Conservation (phyloP, 2,797 vertebrate species). For the Clarias fuscus region DNA sequence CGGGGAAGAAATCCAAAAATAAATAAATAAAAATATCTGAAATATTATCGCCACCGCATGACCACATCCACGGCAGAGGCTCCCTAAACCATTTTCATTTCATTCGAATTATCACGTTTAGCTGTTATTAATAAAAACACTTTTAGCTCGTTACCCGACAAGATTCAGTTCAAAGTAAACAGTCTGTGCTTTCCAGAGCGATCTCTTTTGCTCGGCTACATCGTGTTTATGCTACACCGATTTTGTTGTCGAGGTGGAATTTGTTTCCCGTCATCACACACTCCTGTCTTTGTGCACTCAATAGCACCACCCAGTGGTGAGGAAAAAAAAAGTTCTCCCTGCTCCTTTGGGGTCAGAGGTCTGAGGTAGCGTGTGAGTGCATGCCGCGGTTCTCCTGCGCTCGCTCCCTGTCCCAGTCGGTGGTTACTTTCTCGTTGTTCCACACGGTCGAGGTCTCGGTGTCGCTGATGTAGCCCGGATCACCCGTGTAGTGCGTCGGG, state of each 20-base stretch:
- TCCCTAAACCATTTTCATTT: background rate
- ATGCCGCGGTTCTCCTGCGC: constrained; percentile 5
- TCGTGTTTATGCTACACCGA: background rate
- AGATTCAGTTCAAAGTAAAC: background rate
- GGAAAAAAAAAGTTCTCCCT: background rate
- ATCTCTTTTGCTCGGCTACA: background rate
- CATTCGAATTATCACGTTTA: background rate
- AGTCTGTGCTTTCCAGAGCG: background rate
- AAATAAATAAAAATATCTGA: background rate
- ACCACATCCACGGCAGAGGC: background rate
- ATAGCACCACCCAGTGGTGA: background rate
- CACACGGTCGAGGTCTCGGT: constrained; percentile 98
- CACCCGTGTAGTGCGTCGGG: constrained; percentile 96
- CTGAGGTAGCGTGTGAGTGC: constrained; percentile 1
- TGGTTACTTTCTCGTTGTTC: constrained; percentile 89
- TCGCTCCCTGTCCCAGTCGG: constrained; percentile 87
- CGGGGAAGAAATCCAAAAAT: too few species aligned
- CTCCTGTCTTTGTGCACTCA: background rate
- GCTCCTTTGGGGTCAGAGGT: constrained; percentile 4
- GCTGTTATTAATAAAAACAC: background rate
- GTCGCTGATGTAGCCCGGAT: constrained; percentile 95
- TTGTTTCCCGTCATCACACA: background rate
- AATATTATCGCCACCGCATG: background rate
- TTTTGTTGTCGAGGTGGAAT: background rate
- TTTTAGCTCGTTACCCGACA: background rate